A percentile compares a stretch with the other conserved stretches of the same genome.
These are phyloP conservation scores for Omphaloscelis lunosa DNA, from an alignment of 2,888 invertebrate species.

Conservation along the genomic window DNA sequence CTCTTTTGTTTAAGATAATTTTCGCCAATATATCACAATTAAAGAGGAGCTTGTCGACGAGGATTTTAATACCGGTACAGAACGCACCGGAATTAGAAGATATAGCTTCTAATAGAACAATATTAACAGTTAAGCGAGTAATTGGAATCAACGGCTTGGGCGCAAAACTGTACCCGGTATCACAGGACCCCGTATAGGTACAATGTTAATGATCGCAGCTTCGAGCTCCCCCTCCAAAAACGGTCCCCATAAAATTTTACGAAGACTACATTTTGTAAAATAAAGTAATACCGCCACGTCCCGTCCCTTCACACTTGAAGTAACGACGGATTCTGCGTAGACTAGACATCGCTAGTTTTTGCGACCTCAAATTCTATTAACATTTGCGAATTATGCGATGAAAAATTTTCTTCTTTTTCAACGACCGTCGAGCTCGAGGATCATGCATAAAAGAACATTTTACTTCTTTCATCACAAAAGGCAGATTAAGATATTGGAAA, in stretches of 20 bases:
- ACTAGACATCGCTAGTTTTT: slow-evolving; percentile 71
- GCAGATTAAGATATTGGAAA: slow-evolving; percentile 9
- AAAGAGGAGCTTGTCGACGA: slow-evolving; percentile 17
- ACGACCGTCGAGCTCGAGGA: slow-evolving; percentile 8
- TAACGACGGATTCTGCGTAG: slow-evolving; percentile 75
- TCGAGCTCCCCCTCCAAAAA: slow-evolving; percentile 77
- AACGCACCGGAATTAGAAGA: slow-evolving; percentile 66
- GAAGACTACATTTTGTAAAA: slow-evolving; percentile 85
- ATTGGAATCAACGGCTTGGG: slow-evolving; percentile 83
- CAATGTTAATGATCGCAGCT: slow-evolving; percentile 79
- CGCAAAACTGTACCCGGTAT: slow-evolving; percentile 70
- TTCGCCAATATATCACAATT: slow-evolving; percentile 29
- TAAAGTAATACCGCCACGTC: slow-evolving; percentile 78
- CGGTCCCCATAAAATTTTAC: slow-evolving; percentile 85
- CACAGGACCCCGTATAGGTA: slow-evolving; percentile 74
- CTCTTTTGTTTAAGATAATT: slow-evolving; percentile 13
- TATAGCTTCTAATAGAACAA: slow-evolving; percentile 72
- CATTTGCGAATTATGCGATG: slow-evolving; percentile 52
- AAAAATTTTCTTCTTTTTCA: slow-evolving; percentile 35
- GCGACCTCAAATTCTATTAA: slow-evolving; percentile 64
- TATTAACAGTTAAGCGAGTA: slow-evolving; percentile 79
- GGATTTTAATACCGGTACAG: slow-evolving; percentile 61
- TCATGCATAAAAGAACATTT: slow-evolving; percentile 47
- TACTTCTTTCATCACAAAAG: slow-evolving; percentile 15
- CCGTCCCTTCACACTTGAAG: slow-evolving; percentile 72